Percentiles rank a stretch among this genome's conserved stretches.
phyloP scores from a whole-genome alignment of 2,797 vertebrate species.

The Eupleurogrammus muticus region DNA sequence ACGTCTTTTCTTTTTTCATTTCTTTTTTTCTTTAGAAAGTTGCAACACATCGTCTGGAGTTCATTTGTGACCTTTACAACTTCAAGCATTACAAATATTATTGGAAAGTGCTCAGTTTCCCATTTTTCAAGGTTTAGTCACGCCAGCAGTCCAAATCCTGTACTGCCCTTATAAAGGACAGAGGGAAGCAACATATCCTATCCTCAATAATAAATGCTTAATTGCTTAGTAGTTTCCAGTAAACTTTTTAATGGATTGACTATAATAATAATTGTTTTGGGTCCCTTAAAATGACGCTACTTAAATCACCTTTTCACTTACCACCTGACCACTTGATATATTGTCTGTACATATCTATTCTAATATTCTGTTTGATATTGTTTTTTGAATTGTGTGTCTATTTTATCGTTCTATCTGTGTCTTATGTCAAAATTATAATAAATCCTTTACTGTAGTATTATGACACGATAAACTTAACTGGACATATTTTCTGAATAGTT shows the following conservation, averaged over 20 bases:
- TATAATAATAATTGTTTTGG: not conserved
- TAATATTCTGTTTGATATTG: not conserved
- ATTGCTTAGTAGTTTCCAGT: too few relatives aligned
- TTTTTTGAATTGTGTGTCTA: too few relatives aligned
- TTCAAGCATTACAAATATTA: not conserved
- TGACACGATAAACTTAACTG: not conserved
- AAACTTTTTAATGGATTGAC: too few relatives aligned
- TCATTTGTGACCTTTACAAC: conserved; percentile 5
- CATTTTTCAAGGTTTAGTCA: not conserved
- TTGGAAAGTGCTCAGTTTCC: too few relatives aligned
- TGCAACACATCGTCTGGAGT: not conserved
- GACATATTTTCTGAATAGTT: not conserved
- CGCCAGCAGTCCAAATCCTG: too few relatives aligned
- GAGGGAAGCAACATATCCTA: not conserved
- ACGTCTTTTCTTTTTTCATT: too few relatives aligned
- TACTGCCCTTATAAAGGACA: not conserved
- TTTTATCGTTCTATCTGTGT: not conserved
- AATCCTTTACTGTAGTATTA: not conserved
- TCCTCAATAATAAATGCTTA: too few relatives aligned
- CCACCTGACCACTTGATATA: not conserved
- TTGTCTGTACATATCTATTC: not conserved
- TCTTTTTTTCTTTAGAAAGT: too few relatives aligned
- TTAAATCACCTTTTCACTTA: not conserved
- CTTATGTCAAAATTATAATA: not conserved
- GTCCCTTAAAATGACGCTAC: not conserved